These are phyloP conservation scores for Microchrysa polita DNA, from an alignment of 2,888 invertebrate genomes.

Conservation along the genomic window DNA sequence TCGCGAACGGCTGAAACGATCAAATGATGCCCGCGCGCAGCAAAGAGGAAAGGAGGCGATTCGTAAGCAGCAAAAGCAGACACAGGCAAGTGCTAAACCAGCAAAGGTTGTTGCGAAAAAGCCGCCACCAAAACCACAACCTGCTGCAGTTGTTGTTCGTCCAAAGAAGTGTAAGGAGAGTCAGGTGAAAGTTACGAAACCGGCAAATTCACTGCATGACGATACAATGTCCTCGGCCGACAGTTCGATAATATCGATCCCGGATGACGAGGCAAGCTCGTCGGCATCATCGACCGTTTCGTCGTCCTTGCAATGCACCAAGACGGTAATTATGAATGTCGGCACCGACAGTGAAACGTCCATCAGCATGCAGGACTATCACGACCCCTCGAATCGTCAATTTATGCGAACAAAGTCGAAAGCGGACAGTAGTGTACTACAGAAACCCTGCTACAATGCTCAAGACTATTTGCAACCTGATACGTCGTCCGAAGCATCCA, in stretches of 20 bases:
- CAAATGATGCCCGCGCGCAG: neutral
- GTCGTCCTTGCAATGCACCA: slow-evolving; percentile 29
- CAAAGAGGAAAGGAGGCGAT: slow-evolving; percentile 6
- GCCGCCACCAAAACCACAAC: neutral
- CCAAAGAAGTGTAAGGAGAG: slow-evolving; percentile 37
- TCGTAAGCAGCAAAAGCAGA: slow-evolving; percentile 22
- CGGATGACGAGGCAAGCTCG: neutral
- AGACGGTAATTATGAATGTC: slow-evolving; percentile 53
- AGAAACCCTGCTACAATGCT: slow-evolving; percentile 26
- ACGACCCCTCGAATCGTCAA: slow-evolving; percentile 52
- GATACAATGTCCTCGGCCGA: neutral
- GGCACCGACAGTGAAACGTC: slow-evolving; percentile 54
- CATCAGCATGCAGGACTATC: slow-evolving; percentile 52
- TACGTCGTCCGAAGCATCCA: slow-evolving; percentile 1
- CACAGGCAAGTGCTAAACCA: neutral
- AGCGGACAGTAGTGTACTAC: neutral
- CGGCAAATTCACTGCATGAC: neutral
- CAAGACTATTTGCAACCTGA: slow-evolving; percentile 21
- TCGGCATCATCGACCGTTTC: neutral
- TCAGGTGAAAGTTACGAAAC: slow-evolving; percentile 20
- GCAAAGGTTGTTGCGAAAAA: slow-evolving; percentile 1
- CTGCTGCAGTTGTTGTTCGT: neutral
- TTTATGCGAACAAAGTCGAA: slow-evolving; percentile 44
- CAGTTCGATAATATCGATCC: neutral
- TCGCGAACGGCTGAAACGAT: neutral